Evolutionary conservation across 2,888 invertebrate genomes (phyloP).

Genomic region (Cephus spinipes): DNA sequence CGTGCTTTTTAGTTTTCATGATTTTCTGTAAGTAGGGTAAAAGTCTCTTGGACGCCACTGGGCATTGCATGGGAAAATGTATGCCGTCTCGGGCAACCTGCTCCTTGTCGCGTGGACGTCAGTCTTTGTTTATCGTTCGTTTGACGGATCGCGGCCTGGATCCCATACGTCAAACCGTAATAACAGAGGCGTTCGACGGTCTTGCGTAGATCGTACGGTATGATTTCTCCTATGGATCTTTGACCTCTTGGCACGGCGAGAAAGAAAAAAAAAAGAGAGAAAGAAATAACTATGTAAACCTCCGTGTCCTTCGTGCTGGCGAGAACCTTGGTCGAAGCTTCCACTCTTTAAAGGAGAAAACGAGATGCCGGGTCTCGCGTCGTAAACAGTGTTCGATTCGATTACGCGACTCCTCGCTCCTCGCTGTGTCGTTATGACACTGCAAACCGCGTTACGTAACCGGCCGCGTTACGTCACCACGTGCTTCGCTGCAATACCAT

Average conservation of each 20-base stretch:
- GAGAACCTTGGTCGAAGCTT: neutral
- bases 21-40: neutral
- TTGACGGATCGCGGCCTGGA: neutral
- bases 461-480: constrained; percentile 62
- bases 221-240: neutral
- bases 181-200: neutral
- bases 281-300: neutral
- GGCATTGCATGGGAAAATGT: too few relatives aligned
- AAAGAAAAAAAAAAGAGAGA: neutral
- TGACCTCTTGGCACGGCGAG: neutral
- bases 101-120: neutral
- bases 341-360: neutral
- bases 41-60: too few relatives aligned
- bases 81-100: too few relatives aligned
- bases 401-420: constrained; percentile 25
- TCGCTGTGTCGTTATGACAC: constrained; percentile 40
- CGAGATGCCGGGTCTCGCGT: neutral
- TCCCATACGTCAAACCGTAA: neutral
- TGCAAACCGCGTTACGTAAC: constrained; percentile 51
- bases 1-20: neutral
- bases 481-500: constrained; percentile 39
- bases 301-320: neutral
- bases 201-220: neutral
- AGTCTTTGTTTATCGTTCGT: neutral
- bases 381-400: neutral